Evolutionary conservation across 1,140 invertebrate species (phyloP).

Genomic region (Ostrea edulis): DNA sequence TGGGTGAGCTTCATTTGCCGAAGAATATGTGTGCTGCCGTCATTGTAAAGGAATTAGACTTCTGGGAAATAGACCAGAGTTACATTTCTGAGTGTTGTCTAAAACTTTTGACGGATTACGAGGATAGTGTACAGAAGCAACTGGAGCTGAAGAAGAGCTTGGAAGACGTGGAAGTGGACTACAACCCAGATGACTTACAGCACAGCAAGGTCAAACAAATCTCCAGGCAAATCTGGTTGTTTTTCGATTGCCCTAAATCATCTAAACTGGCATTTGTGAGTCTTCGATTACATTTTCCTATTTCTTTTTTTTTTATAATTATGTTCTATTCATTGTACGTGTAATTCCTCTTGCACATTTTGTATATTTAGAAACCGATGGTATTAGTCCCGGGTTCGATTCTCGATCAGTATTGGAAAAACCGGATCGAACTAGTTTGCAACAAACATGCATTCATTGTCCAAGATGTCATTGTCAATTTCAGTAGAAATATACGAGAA

Average conservation of each 20-base stretch:
- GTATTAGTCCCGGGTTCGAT: too few relatives aligned
- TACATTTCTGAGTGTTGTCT: constrained; percentile 43
- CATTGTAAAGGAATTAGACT: constrained; percentile 32
- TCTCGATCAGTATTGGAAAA: too few relatives aligned
- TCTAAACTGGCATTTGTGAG: constrained; percentile 44
- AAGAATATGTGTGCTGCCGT: constrained; percentile 37
- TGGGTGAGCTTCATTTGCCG: constrained; percentile 43
- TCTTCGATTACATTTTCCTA: not conserved
- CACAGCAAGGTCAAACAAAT: not conserved
- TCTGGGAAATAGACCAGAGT: constrained; percentile 38
- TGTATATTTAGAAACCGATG: too few relatives aligned
- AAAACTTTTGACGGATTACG: not conserved
- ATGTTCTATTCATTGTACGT: too few relatives aligned
- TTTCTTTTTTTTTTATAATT: not conserved
- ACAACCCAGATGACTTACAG: not conserved
- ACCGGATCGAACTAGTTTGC: too few relatives aligned
- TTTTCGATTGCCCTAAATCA: constrained; percentile 60
- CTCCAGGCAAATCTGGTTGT: constrained; percentile 45
- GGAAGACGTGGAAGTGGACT: constrained; percentile 6
- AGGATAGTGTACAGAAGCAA: not conserved
- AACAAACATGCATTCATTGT: too few relatives aligned
- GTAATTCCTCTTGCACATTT: too few relatives aligned
- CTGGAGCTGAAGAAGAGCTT: constrained; percentile 45
- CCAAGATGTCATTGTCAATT: too few relatives aligned
- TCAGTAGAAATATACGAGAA: too few relatives aligned